A percentile compares a stretch with the other conserved stretches of the same genome.
phyloP scores from a whole-genome alignment of 2,888 invertebrate species.

The Trissolcus japonicus region DNA sequence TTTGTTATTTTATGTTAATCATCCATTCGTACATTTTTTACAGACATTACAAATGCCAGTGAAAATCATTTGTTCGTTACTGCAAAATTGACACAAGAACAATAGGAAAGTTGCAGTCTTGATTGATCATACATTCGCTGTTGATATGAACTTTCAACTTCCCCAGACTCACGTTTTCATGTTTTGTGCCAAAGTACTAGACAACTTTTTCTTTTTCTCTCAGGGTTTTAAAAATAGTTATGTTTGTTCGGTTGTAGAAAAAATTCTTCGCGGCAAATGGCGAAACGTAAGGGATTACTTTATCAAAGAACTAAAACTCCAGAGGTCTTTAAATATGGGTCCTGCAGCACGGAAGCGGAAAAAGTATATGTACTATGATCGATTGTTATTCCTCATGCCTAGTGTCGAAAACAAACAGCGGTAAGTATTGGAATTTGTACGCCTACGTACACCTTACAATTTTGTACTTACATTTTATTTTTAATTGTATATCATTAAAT shows the following conservation, averaged over 20 bases:
- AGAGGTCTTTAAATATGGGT: constrained; percentile 59
- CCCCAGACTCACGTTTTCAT: neutral
- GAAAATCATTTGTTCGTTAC: too few relatives aligned
- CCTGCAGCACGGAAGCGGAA: constrained; percentile 66
- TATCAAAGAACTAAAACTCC: constrained; percentile 70
- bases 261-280: constrained; percentile 70
- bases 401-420: constrained; percentile 67
- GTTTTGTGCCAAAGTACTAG: neutral
- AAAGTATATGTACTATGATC: constrained; percentile 70
- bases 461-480: too few relatives aligned
- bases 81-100: too few relatives aligned
- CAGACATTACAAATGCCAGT: too few relatives aligned
- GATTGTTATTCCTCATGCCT: constrained; percentile 69
- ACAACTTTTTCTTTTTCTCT: neutral
- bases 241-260: constrained; percentile 65
- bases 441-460: neutral
- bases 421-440: constrained; percentile 42
- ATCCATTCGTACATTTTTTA: too few relatives aligned
- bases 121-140: neutral
- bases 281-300: constrained; percentile 72
- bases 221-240: neutral
- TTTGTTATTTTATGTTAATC: too few relatives aligned
- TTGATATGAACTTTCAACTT: constrained; percentile 2
- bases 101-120: neutral
- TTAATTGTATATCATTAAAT: too few relatives aligned